Percentiles rank a stretch among this genome's conserved stretches.
Evolutionary conservation across 2,797 vertebrate genomes (phyloP).

Genomic region (Silurus lanzhouensis): DNA sequence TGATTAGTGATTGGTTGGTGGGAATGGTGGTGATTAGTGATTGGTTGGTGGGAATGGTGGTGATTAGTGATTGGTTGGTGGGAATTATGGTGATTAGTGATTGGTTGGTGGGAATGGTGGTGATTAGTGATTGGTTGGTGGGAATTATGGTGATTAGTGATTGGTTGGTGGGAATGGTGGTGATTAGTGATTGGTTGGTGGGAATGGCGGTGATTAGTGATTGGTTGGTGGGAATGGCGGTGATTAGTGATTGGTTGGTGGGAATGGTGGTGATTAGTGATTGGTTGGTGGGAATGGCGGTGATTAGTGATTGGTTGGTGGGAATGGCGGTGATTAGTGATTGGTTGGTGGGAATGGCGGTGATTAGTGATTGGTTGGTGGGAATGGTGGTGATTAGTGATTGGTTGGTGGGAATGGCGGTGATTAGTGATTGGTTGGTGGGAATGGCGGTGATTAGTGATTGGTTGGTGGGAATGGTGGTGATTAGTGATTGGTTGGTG

Average conservation of each 20-base stretch:
- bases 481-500: neutral
- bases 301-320: too few relatives aligned
- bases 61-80: too few relatives aligned
- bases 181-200: neutral
- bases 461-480: too few relatives aligned
- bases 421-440: neutral
- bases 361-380: too few relatives aligned
- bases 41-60: too few relatives aligned
- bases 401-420: neutral
- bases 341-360: too few relatives aligned
- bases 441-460: too few relatives aligned
- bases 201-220: neutral
- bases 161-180: neutral
- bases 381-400: neutral
- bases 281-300: too few relatives aligned
- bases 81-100: neutral
- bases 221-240: neutral
- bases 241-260: neutral
- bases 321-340: too few relatives aligned
- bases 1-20: neutral
- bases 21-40: neutral
- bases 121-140: too few relatives aligned
- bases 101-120: neutral
- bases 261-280: too few relatives aligned
- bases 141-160: neutral